A percentile compares a stretch with the other conserved stretches of the same genome.
Conservation (phyloP, 37 sponge, comb jelly and placozoan genomes). For the Lycopodina hypogea region DNA sequence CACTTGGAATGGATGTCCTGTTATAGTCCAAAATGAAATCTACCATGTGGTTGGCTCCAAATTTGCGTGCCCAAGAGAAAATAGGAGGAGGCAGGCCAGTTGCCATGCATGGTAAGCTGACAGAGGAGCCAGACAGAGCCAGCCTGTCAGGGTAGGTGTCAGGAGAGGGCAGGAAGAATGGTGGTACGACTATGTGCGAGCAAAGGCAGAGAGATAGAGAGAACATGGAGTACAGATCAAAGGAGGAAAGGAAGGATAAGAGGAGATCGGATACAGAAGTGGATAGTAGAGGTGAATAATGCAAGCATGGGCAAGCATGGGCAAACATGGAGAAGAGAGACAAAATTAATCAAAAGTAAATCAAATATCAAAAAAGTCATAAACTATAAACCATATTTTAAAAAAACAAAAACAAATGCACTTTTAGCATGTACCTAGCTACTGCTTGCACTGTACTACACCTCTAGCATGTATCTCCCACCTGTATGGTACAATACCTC, state of each 20-base stretch:
- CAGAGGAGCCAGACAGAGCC: not conserved
- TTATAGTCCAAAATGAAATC: not conserved
- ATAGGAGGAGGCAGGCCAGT: slow-evolving; percentile 32
- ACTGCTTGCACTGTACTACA: too few relatives aligned
- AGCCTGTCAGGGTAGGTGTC: not conserved
- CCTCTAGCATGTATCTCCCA: too few relatives aligned
- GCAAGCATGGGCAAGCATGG: too few relatives aligned
- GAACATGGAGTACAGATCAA: not conserved
- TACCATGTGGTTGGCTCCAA: not conserved
- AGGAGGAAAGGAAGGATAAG: slow-evolving; percentile 1
- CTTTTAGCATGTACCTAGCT: too few relatives aligned
- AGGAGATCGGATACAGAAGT: too few relatives aligned
- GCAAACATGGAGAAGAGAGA: too few relatives aligned
- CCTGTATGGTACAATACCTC: too few relatives aligned
- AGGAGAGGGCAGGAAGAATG: not conserved
- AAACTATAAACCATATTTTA: too few relatives aligned
- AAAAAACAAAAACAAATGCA: too few relatives aligned
- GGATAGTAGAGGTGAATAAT: too few relatives aligned
- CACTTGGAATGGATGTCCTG: not conserved
- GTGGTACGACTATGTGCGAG: not conserved
- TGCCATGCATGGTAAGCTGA: slow-evolving; percentile 21
- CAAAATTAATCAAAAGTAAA: too few relatives aligned
- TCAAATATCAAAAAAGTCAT: too few relatives aligned
- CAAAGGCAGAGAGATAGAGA: not conserved
- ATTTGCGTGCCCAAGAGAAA: slow-evolving; percentile 6